phyloP scores from a whole-genome alignment of 53 echinoderm and acorn worm genomes.

The Zoroaster sp. region DNA sequence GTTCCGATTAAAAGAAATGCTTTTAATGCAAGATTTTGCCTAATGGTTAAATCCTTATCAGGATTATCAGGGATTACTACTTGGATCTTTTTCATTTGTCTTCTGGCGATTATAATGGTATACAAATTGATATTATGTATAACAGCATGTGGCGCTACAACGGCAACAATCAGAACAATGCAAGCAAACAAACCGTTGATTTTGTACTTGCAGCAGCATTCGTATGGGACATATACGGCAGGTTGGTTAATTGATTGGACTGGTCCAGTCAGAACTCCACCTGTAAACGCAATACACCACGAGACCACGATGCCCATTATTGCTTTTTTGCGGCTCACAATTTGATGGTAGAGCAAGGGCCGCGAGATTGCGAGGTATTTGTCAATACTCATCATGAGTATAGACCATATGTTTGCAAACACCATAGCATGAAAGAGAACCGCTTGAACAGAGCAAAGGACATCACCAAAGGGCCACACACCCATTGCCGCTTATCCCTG shows the following conservation, averaged over 20 bases:
- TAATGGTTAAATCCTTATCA: background rate
- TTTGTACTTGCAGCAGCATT: background rate
- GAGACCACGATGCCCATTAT: background rate
- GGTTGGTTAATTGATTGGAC: background rate
- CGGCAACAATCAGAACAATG: background rate
- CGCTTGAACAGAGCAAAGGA: background rate
- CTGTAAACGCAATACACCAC: background rate
- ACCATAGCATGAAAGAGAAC: background rate
- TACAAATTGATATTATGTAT: background rate
- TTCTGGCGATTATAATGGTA: background rate
- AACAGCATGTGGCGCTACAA: background rate
- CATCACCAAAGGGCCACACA: slow-evolving; percentile 17
- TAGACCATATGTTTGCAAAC: background rate
- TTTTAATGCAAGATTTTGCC: background rate
- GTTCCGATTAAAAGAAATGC: background rate
- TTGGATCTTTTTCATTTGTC: background rate
- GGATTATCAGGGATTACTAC: background rate
- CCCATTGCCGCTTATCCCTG: background rate
- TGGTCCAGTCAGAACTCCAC: background rate
- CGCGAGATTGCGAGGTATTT: background rate
- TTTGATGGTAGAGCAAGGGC: background rate
- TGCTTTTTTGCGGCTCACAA: background rate
- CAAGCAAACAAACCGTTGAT: background rate
- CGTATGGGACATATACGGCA: background rate
- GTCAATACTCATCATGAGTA: background rate